Base-by-base conservation (phyloP, 2,888 invertebrate species). In the Noctua janthe region DNA sequence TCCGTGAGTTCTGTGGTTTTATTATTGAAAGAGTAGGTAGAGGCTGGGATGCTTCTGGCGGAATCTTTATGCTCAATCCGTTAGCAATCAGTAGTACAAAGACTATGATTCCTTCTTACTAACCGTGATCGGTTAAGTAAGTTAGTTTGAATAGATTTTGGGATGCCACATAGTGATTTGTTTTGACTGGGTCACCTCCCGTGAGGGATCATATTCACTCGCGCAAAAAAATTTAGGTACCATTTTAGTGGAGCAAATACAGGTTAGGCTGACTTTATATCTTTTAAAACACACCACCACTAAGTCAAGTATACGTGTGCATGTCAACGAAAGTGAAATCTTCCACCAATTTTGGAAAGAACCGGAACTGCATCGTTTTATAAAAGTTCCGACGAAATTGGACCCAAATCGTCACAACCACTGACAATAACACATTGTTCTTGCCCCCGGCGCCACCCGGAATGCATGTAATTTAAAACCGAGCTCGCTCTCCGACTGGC, bases 391-490 rank as follows among this genome's bases (percentile, higher is more conserved):
- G 23, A 71, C 17, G 49, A 43, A 43, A 74, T 62, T 76, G 67
- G 73, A 72, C 74, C 74, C 79, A 77, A 82, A 86, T 71, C 56
- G 73, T 78, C 54, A 71, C 23, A 29, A 56, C 1, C 43, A 49
- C 49, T 47, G 49, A 74, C 80, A 74, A 74, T 43, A 87, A 75
- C 71, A 72, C 79, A 90, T 90, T 91, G 88, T 91, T 89, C 80
- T 82, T 80, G 56, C 77, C 82, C 76, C 85, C 85, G 90, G 88
- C 92, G 88, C 86, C 87, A 86, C 80, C 81, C 80, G 70, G 87
- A 87, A 87, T 88, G 87, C 83, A 84, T 87, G 90, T 91, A 86
- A 83, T 89, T 83, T 85, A 87, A 88, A 82, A 82, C 84, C 73
- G 74, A 75, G 78, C 82, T 84, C 74, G 76, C 78, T 82, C 80